Conservation (phyloP, 2,797 vertebrate genomes). For the Hoplostethus mediterraneus region DNA sequence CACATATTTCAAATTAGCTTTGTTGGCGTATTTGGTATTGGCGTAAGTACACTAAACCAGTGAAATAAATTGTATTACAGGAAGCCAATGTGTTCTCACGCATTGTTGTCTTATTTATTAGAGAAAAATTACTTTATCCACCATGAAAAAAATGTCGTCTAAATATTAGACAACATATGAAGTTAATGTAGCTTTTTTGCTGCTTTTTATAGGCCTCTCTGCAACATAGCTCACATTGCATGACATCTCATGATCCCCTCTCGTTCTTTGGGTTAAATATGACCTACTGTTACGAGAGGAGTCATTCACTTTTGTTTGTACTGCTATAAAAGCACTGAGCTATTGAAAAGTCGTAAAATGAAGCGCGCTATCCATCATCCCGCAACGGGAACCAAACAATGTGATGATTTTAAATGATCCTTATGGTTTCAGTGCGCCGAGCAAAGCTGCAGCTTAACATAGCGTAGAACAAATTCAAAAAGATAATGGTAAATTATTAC, state of each 20-base stretch:
- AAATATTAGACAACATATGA: neutral
- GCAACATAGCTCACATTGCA: slow-evolving; percentile 33
- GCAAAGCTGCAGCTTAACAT: neutral
- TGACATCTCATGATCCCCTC: slow-evolving; percentile 57
- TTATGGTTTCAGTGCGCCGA: slow-evolving; percentile 82
- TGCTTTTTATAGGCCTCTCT: no score
- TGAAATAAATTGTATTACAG: slow-evolving; percentile 89
- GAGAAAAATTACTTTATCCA: no score
- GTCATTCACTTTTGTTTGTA: slow-evolving; percentile 93
- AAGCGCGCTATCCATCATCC: slow-evolving; percentile 92
- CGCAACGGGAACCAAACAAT: slow-evolving; percentile 82
- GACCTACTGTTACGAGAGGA: slow-evolving; percentile 84
- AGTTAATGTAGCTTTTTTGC: neutral
- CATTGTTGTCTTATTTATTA: no score
- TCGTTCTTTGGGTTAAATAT: slow-evolving; percentile 65
- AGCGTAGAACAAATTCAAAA: neutral
- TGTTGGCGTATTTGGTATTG: slow-evolving; percentile 19
- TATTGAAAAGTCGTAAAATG: slow-evolving; percentile 93
- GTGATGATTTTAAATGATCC: slow-evolving; percentile 88
- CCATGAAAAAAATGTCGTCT: no score
- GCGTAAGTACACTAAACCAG: slow-evolving; percentile 81
- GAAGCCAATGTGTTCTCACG: no score
- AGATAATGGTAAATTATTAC: neutral
- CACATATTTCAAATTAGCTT: slow-evolving; percentile 54
- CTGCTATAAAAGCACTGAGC: slow-evolving; percentile 92